Evolutionary conservation across 2,888 invertebrate species (phyloP), one percentile per base, ranked within the genome.

Genomic region (Stenoptilia bipunctidactyla): DNA sequence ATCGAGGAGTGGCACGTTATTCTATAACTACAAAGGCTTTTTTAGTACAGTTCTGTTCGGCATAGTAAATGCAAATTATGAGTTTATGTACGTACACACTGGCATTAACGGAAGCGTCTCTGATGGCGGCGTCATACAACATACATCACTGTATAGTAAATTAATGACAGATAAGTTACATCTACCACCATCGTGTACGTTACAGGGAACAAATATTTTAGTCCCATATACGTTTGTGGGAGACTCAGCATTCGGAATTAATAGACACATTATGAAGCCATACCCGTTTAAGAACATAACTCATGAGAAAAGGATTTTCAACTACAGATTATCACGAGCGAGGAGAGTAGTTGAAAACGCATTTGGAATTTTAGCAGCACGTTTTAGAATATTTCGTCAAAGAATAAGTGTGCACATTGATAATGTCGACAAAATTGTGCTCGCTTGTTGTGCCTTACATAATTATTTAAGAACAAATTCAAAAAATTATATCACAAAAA

Each of bases 11-110:
- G n/a, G n/a, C n/a, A n/a, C n/a, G n/a, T n/a, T n/a, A n/a, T n/a
- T 41, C 33, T 46, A 43, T 36, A 48, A 48, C 27, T 43, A 44
- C 37, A 46, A 48, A 35, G 36, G 39, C 2, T 27, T 40, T 38
- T 46, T 44, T 42, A 50, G 48, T 45, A 40, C 48, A 39, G 45
- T 51, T 13, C 36, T 49, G 8, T 47, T 51, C 39, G 49, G 41
- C 34, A 40, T 50, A n/a, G 51, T 47, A 8, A 51, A 54, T 49
- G 50, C 50, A 27, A 51, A 52, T 43, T 52, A 52, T 45, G 48
- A 51, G 43, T 50, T 50, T 47, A 43, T 53, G 34, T 48, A 50
- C 27, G 45, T 51, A 25, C 44, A 53, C 36, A 47, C 46, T 40
- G 54, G 51, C 27, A 52, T 45, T 15, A 51, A 52, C n/a, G 45